Evolutionary conservation across 2,888 invertebrate genomes (phyloP), one percentile per base, ranked within the genome.

Genomic region (Folsomia candida): DNA sequence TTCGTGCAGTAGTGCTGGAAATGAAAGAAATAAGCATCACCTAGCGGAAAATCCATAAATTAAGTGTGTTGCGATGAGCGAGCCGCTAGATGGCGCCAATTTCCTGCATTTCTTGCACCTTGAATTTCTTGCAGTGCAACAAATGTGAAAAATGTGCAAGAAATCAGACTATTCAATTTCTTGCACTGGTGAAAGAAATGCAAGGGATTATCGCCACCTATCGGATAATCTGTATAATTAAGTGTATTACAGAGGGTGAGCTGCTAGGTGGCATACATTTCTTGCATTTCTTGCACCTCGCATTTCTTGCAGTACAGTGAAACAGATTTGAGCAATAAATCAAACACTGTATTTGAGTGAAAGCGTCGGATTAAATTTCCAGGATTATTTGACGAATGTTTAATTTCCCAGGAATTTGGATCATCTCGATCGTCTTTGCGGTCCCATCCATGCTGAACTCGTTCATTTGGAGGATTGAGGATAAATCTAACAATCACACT

Each of bases 51-150:
- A 14, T 14, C 47, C 47, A 47, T 11, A 9, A 47, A 14, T 14
- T 47, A n/a, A n/a, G n/a, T n/a, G n/a, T n/a, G n/a, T n/a, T n/a
- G n/a, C n/a, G n/a, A n/a, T n/a, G n/a, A n/a, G n/a, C 81, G 93
- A 72, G 91, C 94, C 1, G 87, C 89, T 0, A 81, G 1, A 88
- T 93, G 61, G 93, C 94, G 0, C 83, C 90, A 0, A 93, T 94
- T 0, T 93, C 93, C 2, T 88, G 90, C 66, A 83, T 92, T 69
- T 88, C n/a, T n/a, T n/a, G n/a, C n/a, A n/a, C n/a, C n/a, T n/a
- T n/a, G n/a, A n/a, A n/a, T n/a, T n/a, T n/a, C n/a, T n/a, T n/a
- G n/a, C n/a, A n/a, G n/a, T n/a, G n/a, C n/a, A n/a, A n/a, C n/a
- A 47, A 14, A 47, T 47, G 47, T 11, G 47, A 47, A 14, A 14